These are phyloP conservation scores for Crossocerus cetratus DNA, from an alignment of 2,888 invertebrate genomes.

Conservation along the genomic window DNA sequence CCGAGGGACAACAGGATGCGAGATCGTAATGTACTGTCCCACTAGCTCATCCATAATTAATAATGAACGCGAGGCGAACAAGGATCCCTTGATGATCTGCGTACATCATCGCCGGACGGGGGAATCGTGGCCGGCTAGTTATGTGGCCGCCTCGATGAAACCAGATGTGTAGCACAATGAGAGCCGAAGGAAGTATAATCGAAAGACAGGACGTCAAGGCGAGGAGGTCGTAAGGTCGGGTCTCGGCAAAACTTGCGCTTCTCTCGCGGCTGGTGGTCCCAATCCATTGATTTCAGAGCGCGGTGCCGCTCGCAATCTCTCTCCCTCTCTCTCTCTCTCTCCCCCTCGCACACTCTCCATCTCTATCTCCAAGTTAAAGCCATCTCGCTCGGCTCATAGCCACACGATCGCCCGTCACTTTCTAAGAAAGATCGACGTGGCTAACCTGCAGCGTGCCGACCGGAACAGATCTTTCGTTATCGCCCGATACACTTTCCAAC, in stretches of 20 bases:
- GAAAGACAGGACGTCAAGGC: conserved; percentile 62
- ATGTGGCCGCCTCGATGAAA: conserved; percentile 27
- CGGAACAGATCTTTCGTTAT: conserved; percentile 45
- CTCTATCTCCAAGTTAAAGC: conserved; percentile 35
- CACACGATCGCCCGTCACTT: conserved; percentile 47
- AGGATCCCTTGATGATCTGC: conserved; percentile 30
- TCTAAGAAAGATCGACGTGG: conserved; percentile 43
- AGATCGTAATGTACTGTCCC: background rate
- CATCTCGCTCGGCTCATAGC: conserved; percentile 37
- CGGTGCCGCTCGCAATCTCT: conserved; percentile 21
- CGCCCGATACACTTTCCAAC: conserved; percentile 42
- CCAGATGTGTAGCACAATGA: conserved; percentile 51
- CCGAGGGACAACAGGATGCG: background rate
- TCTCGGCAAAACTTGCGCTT: conserved; percentile 50
- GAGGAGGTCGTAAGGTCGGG: conserved; percentile 61
- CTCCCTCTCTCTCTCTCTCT: too few species aligned
- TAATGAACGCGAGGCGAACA: conserved; percentile 37
- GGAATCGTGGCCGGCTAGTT: conserved; percentile 41
- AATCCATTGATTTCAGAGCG: conserved; percentile 50
- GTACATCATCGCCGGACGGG: conserved; percentile 40
- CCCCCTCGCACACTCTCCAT: too few species aligned
- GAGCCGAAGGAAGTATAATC: conserved; percentile 44
- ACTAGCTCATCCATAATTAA: conserved; percentile 27
- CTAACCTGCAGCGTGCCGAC: conserved; percentile 29
- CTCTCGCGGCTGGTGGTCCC: conserved; percentile 65